These are phyloP conservation scores for Nysson spinosus DNA, from an alignment of 2,888 invertebrate species.

Conservation along the genomic window DNA sequence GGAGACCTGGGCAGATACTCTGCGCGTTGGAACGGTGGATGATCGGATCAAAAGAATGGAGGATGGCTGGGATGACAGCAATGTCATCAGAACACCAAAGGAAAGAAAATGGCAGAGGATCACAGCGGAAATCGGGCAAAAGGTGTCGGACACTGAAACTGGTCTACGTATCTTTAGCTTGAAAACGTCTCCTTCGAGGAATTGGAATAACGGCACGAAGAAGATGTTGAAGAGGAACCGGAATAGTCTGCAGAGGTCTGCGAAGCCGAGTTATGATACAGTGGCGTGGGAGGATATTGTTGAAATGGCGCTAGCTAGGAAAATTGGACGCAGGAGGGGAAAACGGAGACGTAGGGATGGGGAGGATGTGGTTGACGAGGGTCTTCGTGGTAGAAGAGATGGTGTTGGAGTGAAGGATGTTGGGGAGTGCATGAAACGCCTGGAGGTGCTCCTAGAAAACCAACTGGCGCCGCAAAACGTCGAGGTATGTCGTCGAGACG, in stretches of 20 bases:
- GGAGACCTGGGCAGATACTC: conserved; percentile 67
- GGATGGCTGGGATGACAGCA: conserved; percentile 72
- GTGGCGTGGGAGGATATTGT: conserved; percentile 80
- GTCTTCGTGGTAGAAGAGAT: conserved; percentile 75
- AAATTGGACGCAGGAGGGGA: conserved; percentile 69
- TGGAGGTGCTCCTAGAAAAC: conserved; percentile 66
- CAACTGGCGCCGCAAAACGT: conserved; percentile 61
- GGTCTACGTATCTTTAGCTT: conserved; percentile 15
- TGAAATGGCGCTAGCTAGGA: conserved; percentile 80
- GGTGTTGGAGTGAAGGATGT: conserved; percentile 66
- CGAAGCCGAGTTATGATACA: conserved; percentile 60
- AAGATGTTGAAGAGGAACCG: conserved; percentile 75
- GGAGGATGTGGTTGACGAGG: conserved; percentile 59
- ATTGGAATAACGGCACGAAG: conserved; percentile 72
- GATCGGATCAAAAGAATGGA: conserved; percentile 69
- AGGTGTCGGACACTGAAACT: conserved; percentile 16
- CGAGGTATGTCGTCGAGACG: conserved; percentile 59
- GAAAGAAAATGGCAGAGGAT: conserved; percentile 72
- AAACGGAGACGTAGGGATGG: conserved; percentile 44
- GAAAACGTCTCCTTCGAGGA: conserved; percentile 58
- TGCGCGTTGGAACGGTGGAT: conserved; percentile 61
- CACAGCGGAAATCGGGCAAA: conserved; percentile 68
- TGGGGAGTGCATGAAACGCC: conserved; percentile 65
- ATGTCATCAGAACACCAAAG: conserved; percentile 64
- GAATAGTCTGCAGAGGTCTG: conserved; percentile 30